phyloP scores from a whole-genome alignment of 2,113 vertebrate species.

The Chelonoidis abingdonii region DNA sequence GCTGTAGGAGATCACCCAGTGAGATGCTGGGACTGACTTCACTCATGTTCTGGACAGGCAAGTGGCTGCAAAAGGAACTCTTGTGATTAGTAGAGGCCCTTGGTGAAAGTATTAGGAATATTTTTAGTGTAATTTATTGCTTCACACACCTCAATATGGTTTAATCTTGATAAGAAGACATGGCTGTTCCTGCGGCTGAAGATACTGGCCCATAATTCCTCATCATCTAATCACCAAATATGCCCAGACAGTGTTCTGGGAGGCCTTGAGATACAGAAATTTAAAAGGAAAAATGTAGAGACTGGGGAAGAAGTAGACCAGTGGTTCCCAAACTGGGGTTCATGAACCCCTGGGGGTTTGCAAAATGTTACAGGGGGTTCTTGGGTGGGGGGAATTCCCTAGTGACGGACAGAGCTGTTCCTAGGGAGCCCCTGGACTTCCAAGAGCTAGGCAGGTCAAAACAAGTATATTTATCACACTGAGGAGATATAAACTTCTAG shows the following conservation, averaged over 20 bases:
- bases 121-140: accelerated
- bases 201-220: accelerated
- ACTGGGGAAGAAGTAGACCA: neutral
- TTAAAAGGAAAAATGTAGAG: neutral
- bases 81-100: accelerated
- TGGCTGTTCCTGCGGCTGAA: neutral
- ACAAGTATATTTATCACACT: too few relatives aligned
- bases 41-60: accelerated
- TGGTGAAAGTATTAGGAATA: accelerated
- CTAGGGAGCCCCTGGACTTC: too few relatives aligned
- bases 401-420: too few relatives aligned
- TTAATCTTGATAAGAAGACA: accelerated
- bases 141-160: accelerated
- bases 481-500: too few relatives aligned
- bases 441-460: too few relatives aligned
- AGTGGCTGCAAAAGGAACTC: accelerated
- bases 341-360: too few relatives aligned
- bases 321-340: too few relatives aligned
- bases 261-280: accelerated
- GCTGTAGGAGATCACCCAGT: accelerated
- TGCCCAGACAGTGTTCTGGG: accelerated
- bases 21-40: accelerated
- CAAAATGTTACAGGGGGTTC: too few relatives aligned
- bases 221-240: accelerated
- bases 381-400: too few relatives aligned